Base-by-base conservation (phyloP, 2,113 vertebrate genomes). In the Uropsilus gracilis region DNA sequence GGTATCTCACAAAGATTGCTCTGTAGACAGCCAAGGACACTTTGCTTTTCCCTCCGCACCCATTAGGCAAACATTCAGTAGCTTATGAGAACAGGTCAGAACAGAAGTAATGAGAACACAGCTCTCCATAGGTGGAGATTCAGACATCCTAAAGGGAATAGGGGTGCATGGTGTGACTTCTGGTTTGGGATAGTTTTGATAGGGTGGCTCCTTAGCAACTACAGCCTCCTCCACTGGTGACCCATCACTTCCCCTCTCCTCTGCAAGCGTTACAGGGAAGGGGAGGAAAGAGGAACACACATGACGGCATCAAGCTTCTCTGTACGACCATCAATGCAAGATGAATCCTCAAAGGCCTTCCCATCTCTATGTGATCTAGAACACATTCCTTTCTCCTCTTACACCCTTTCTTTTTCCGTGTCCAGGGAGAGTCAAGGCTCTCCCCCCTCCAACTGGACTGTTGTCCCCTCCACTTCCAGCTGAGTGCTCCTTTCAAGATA, bases 91-190 rank as follows among this genome's bases (percentile, higher is more conserved):
- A n/a, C n/a, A n/a, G n/a, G n/a, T n/a, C n/a, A n/a, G n/a, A n/a
- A n/a, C n/a, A n/a, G n/a, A n/a, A n/a, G n/a, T n/a, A n/a, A n/a
- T n/a, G n/a, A n/a, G n/a, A n/a, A n/a, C n/a, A n/a, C n/a, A n/a
- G n/a, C n/a, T n/a, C n/a, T n/a, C n/a, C n/a, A n/a, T n/a, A n/a
- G n/a, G n/a, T n/a, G 20, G 30, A 80, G 66, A 71, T 72, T 24
- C 26, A 12, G 9, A 2, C 2, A 1, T 68, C 94, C 88, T 68
- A 10, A 0, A n/a, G 55, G 34, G 61, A 82, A 34, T 0, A 53
- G 13, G 8, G 64, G 4, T 48, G 9, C 0, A 2, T 2, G 44
- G 32, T 17, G 20, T 32, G 37, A n/a, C n/a, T 4, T 30, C 37
- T 57, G 14, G 8, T 61, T 13, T 42, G 77, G 20, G 86, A n/a